Evolutionary conservation across 1,140 invertebrate species (phyloP).

Genomic region (Aradophagus sp.): DNA sequence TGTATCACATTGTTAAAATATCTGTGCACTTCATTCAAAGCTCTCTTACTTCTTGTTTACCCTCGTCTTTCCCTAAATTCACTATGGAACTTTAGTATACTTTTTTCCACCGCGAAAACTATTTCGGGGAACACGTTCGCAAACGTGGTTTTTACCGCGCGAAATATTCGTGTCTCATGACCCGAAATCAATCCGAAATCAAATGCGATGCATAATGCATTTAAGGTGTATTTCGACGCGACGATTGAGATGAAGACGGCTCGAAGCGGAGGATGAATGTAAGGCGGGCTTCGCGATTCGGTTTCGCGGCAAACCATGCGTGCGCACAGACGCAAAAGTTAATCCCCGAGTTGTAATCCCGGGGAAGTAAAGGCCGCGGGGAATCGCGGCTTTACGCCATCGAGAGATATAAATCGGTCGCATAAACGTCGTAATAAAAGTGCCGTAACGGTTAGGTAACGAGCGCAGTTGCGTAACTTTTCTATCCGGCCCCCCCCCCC

Average conservation of each 20-base stretch:
- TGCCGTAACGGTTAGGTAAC: conserved; percentile 38
- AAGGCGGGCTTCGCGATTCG: conserved; percentile 21
- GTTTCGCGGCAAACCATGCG: conserved; percentile 23
- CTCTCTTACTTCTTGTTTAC: no score
- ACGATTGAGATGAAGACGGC: conserved; percentile 22
- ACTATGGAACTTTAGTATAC: no score
- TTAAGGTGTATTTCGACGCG: conserved; percentile 37
- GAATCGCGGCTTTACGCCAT: conserved; percentile 38
- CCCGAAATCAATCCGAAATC: conserved; percentile 45
- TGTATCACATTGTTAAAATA: no score
- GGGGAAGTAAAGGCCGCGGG: conserved; percentile 52
- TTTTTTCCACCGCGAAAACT: no score
- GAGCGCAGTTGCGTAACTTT: conserved; percentile 42
- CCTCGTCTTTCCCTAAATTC: no score
- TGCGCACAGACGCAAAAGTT: conserved; percentile 52
- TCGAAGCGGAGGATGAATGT: conserved; percentile 33
- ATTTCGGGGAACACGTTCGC: conserved; percentile 19
- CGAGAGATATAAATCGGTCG: conserved; percentile 59
- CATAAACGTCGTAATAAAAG: conserved; percentile 59
- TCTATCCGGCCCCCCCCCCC: conserved; percentile 31
- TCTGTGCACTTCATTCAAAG: no score
- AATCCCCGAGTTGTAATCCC: conserved; percentile 61
- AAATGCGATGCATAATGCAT: conserved; percentile 35
- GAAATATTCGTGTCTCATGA: conserved; percentile 37
- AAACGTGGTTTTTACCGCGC: conserved; percentile 11